phyloP scores from a whole-genome alignment of 35 echinoderm and acorn worm species.

The Acanthaster planci region DNA sequence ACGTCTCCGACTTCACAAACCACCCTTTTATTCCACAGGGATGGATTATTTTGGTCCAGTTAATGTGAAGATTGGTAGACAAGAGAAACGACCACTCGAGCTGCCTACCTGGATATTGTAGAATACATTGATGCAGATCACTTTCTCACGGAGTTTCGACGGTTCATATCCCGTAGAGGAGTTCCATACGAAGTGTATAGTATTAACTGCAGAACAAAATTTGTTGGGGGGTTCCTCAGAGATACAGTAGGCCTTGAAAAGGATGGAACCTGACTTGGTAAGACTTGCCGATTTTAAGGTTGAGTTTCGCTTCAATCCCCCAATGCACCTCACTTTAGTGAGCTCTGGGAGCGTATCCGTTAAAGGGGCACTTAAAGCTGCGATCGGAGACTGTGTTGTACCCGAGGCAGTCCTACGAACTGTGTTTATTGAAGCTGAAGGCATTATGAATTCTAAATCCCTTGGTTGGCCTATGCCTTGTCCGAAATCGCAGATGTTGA shows the following conservation, averaged over 20 bases:
- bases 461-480: constrained; percentile 46
- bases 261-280: constrained; percentile 21
- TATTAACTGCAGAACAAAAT: too few relatives aligned
- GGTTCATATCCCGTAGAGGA: too few relatives aligned
- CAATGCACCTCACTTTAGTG: constrained; percentile 34
- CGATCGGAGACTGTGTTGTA: neutral
- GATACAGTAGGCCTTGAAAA: constrained; percentile 15
- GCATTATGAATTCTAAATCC: constrained; percentile 49
- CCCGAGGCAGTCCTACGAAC: constrained; percentile 33
- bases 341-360: too few relatives aligned
- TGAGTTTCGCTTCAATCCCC: constrained; percentile 56
- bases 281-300: neutral
- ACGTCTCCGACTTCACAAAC: too few relatives aligned
- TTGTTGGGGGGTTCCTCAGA: constrained; percentile 26
- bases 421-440: constrained; percentile 50
- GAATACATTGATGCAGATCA: too few relatives aligned
- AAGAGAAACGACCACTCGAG: too few relatives aligned
- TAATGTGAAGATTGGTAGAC: too few relatives aligned
- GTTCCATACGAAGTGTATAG: too few relatives aligned
- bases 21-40: too few relatives aligned
- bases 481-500: constrained; percentile 52
- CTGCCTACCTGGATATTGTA: too few relatives aligned
- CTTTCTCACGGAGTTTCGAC: too few relatives aligned
- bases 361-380: constrained; percentile 22
- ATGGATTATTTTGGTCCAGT: too few relatives aligned